Base-by-base conservation (phyloP, 2,888 invertebrate genomes). In the Eilema caniola region DNA sequence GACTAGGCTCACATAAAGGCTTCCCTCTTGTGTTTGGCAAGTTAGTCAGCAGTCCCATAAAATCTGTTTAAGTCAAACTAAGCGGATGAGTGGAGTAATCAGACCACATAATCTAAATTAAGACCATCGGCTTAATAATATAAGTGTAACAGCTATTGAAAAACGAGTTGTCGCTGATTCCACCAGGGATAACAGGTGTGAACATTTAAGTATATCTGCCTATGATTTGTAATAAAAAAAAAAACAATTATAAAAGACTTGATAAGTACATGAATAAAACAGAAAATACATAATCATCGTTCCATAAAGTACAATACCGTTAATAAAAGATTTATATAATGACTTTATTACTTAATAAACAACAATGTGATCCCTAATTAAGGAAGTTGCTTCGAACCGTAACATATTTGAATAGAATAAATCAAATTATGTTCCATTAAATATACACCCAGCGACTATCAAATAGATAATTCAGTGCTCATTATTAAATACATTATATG, bases 371-470 rank as follows among this genome's bases (percentile, higher is more conserved):
- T 59, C 66, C 23, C 24, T 70, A 66, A 68, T 67, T 67, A 72
- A 69, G 73, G 75, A 73, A 75, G 71, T 69, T 59, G 69, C 47
- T 53, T 57, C 53, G 63, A 24, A 65, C 64, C 59, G 59, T 65
- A 28, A 16, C 64, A 59, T 69, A 59, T 69, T 69, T 66, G 56
- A 69, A 73, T 71, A 69, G 62, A 74, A 69, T 62, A 53, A 66
- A 68, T 70, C 63, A 70, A 69, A 70, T 53, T n/a, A 53, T 53
- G 53, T 53, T 68, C 67, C 68, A 64, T 67, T 67, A 37, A 62
- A 67, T 67, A 57, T 59, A 14, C 24, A 60, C 71, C 28, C 23
- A 62, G 24, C 62, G 56, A 33, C 41, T 20, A 57, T 62, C 14
- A 33, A 62, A 62, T 61, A 53, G 16, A 57, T 33, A 66, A 57